Evolutionary conservation across 37 sponge, comb jelly and placozoan genomes (phyloP).

Genomic region (Theonella swinhoei): DNA sequence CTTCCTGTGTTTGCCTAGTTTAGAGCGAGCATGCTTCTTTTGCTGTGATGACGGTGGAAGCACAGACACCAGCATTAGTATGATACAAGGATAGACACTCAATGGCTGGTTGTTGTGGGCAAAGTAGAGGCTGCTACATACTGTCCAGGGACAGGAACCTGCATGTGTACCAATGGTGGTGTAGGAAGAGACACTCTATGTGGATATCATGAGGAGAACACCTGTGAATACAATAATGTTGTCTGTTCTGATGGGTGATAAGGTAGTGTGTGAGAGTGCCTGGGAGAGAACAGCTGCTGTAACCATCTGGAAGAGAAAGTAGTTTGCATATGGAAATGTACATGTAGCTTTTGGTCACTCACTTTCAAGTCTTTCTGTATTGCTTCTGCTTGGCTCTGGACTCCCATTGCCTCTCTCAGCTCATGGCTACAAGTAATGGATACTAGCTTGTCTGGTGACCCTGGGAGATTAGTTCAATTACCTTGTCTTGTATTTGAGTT

Average conservation of each 20-base stretch:
- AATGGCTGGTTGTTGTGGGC: slow-evolving; percentile 14
- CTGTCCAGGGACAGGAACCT: slow-evolving; percentile 37
- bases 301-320: slow-evolving; percentile 10
- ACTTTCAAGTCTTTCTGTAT: slow-evolving; percentile 29
- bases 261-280: neutral
- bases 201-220: neutral
- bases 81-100: slow-evolving; percentile 25
- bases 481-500: slow-evolving; percentile 50
- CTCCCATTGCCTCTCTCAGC: neutral
- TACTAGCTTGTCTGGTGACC: no score
- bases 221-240: slow-evolving; percentile 38
- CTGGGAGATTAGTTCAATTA: neutral
- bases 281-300: slow-evolving; percentile 15
- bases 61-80: slow-evolving; percentile 45
- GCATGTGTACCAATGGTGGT: neutral
- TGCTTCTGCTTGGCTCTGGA: neutral
- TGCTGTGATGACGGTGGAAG: neutral
- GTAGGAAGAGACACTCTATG: neutral
- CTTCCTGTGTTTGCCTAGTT: neutral
- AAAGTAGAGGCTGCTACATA: slow-evolving; percentile 17
- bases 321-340: neutral
- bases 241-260: slow-evolving; percentile 14
- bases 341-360: neutral
- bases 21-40: no score
- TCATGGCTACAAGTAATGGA: neutral